A percentile compares a stretch with the other conserved stretches of the same genome.
These are phyloP conservation scores for Notothenia rossii DNA, from an alignment of 2,113 vertebrate genomes.

Conservation along the genomic window DNA sequence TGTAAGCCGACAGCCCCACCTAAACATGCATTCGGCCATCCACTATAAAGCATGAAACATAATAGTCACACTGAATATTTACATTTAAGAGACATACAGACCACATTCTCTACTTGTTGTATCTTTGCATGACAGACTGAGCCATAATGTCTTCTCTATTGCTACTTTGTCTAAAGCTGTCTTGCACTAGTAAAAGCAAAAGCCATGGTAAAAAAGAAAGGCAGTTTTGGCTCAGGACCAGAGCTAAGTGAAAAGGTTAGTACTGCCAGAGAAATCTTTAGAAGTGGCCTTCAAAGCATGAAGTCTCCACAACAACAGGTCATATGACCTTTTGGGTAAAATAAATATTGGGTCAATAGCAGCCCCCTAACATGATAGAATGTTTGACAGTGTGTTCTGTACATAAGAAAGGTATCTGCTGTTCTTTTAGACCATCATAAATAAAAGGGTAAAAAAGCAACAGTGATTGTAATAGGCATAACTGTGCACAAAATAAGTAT, in stretches of 20 bases:
- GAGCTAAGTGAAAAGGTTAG: constrained; percentile 84
- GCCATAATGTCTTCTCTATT: constrained; percentile 26
- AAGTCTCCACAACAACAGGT: constrained; percentile 75
- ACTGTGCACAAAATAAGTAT: constrained; percentile 27
- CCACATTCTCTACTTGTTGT: constrained; percentile 8
- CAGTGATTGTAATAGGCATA: constrained; percentile 17
- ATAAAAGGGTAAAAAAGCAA: constrained; percentile 6
- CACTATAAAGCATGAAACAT: constrained; percentile 17
- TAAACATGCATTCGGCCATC: constrained; percentile 43
- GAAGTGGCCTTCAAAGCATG: constrained; percentile 81
- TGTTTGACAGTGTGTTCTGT: constrained; percentile 29
- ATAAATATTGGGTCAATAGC: constrained; percentile 62
- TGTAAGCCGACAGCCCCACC: constrained; percentile 55
- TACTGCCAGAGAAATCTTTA: constrained; percentile 81
- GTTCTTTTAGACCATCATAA: constrained; percentile 19
- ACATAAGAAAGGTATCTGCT: constrained; percentile 40
- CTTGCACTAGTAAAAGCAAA: constrained; percentile 38
- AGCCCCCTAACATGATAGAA: constrained; percentile 46
- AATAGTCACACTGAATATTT: constrained; percentile 21
- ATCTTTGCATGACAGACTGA: constrained; percentile 32
- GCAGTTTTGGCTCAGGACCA: constrained; percentile 75
- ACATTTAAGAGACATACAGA: constrained; percentile 17
- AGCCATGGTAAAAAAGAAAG: constrained; percentile 64
- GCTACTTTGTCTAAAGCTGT: constrained; percentile 53
- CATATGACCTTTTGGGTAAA: constrained; percentile 80